Conservation (phyloP, 2,888 invertebrate species). For the Tipula helvola region DNA sequence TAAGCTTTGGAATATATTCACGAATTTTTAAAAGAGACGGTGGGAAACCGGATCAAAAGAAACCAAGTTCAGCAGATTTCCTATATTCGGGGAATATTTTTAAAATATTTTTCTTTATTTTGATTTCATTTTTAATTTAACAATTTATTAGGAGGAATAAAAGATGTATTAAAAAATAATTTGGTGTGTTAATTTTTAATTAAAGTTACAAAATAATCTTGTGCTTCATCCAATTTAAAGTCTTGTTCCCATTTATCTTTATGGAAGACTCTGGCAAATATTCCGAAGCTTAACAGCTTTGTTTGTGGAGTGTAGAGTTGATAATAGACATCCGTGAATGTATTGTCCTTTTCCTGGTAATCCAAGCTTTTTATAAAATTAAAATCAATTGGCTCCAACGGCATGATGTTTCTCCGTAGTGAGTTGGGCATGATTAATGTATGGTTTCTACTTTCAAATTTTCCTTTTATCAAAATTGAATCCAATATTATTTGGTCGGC, state of each 20-base stretch:
- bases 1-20: constrained; percentile 5
- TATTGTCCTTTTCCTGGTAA: not conserved
- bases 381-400: not conserved
- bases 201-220: not conserved
- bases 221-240: not conserved
- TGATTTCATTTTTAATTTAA: not conserved
- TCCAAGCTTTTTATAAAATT: not conserved
- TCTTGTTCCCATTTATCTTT: not conserved
- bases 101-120: not conserved
- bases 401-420: not conserved
- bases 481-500: constrained; percentile 23
- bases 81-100: not conserved
- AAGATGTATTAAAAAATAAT: not conserved
- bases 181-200: not conserved
- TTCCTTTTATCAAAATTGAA: constrained; percentile 1
- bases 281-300: not conserved
- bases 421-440: not conserved
- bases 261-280: not conserved
- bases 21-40: constrained; percentile 6
- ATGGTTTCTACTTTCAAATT: not conserved
- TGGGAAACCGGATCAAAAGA: not conserved
- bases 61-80: not conserved
- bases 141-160: not conserved
- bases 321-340: not conserved
- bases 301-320: not conserved